A percentile compares a stretch with the other conserved stretches of the same genome.
Conservation (phyloP, 1,140 invertebrate species). For the Cydia splendana region DNA sequence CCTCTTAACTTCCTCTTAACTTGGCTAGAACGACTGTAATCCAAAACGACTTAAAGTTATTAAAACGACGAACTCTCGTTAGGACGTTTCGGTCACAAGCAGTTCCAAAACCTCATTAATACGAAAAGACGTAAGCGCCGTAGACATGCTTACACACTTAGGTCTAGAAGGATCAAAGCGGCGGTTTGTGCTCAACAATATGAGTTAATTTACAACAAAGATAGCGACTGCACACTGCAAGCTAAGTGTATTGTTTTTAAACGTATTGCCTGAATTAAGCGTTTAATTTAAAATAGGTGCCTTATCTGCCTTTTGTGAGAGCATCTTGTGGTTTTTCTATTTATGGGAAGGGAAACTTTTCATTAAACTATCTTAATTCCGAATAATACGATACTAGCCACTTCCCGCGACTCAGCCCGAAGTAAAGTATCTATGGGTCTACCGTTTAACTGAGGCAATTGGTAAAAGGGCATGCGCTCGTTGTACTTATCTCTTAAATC, state of each 20-base stretch:
- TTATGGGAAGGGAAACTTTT: background rate
- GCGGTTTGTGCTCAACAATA: conserved; percentile 5
- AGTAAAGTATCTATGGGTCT: no score
- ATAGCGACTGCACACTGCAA: conserved; percentile 8
- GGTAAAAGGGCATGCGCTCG: no score
- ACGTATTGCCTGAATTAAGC: conserved; percentile 19
- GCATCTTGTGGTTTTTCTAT: conserved; percentile 8
- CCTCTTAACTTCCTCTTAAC: background rate
- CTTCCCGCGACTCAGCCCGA: no score
- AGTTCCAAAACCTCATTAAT: background rate
- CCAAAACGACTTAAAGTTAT: background rate
- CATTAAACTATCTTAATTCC: background rate
- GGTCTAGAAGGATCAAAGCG: background rate
- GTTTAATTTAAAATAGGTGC: conserved; percentile 14
- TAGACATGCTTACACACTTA: background rate
- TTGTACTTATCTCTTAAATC: no score
- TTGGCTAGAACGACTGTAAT: background rate
- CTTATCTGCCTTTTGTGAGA: conserved; percentile 13
- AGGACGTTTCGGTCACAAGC: background rate
- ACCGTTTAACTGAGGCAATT: no score
- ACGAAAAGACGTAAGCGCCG: background rate
- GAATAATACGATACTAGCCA: background rate
- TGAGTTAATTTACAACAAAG: conserved; percentile 5
- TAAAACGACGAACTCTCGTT: background rate
- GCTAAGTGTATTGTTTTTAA: conserved; percentile 19